Evolutionary conservation across 2,113 vertebrate genomes (phyloP).

Genomic region (Sinocyclocheilus anophthalmus): DNA sequence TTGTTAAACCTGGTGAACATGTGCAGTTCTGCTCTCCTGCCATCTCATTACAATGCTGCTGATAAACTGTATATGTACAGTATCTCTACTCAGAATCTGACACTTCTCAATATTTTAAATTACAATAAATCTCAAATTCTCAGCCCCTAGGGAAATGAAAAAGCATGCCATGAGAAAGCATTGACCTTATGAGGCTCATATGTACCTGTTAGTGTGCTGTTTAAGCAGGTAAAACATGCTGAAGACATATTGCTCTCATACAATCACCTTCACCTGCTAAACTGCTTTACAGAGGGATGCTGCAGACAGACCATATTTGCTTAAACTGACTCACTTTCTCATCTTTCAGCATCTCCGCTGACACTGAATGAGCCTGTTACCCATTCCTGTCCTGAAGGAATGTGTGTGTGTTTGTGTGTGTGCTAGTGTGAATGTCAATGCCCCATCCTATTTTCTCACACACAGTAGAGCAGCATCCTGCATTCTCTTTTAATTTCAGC

Average conservation of each 20-base stretch:
- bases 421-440: background rate
- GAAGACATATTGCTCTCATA: background rate
- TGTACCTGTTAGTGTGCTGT: background rate
- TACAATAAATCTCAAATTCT: background rate
- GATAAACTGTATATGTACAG: background rate
- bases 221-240: constrained; percentile 5
- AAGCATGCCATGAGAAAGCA: background rate
- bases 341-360: constrained; percentile 9
- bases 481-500: background rate
- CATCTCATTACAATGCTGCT: background rate
- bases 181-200: background rate
- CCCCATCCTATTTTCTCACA: background rate
- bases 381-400: background rate
- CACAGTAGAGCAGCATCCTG: background rate
- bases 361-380: background rate
- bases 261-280: background rate
- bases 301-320: background rate
- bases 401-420: background rate
- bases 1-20: constrained; percentile 28
- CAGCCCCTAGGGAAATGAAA: background rate
- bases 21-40: background rate
- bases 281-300: background rate
- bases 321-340: background rate
- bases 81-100: background rate
- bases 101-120: background rate